Conservation (phyloP, 1,140 invertebrate genomes). For the Lepidurus packardi region DNA sequence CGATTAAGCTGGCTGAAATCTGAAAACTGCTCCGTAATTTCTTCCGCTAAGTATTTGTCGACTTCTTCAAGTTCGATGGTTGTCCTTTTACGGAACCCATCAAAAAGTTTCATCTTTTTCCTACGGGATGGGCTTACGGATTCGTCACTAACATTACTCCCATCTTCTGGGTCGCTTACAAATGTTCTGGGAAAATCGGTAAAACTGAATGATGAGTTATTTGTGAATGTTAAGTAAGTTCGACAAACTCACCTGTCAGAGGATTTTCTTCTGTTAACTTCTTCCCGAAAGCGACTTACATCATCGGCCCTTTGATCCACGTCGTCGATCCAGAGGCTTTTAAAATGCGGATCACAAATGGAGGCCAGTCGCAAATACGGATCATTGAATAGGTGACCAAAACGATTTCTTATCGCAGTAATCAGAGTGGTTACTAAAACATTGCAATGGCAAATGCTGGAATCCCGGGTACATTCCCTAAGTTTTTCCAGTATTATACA, state of each 20-base stretch:
- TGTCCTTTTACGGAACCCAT: not conserved
- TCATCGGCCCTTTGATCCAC: not conserved
- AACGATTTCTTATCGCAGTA: not conserved
- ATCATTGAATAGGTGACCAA: slow-evolving; percentile 26
- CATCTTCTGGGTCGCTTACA: not conserved
- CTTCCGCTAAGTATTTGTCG: not conserved
- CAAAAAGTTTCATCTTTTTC: not conserved
- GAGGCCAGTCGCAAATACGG: slow-evolving; percentile 24
- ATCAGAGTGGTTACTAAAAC: slow-evolving; percentile 20
- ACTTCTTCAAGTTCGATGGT: not conserved
- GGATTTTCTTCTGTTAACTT: not conserved
- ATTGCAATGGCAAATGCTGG: not conserved
- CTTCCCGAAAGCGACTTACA: not conserved
- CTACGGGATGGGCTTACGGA: not conserved
- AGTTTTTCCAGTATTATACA: slow-evolving; percentile 20
- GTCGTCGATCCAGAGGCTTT: slow-evolving; percentile 13
- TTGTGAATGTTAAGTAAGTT: not conserved
- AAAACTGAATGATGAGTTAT: not conserved
- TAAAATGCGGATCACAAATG: slow-evolving; percentile 7
- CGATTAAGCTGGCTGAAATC: not conserved
- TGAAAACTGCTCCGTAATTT: not conserved
- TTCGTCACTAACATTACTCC: not conserved
- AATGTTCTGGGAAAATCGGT: not conserved
- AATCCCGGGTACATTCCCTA: slow-evolving; percentile 8
- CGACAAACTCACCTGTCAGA: not conserved